phyloP scores from a whole-genome alignment of 1,140 invertebrate genomes.

The Nylanderia fulva region DNA sequence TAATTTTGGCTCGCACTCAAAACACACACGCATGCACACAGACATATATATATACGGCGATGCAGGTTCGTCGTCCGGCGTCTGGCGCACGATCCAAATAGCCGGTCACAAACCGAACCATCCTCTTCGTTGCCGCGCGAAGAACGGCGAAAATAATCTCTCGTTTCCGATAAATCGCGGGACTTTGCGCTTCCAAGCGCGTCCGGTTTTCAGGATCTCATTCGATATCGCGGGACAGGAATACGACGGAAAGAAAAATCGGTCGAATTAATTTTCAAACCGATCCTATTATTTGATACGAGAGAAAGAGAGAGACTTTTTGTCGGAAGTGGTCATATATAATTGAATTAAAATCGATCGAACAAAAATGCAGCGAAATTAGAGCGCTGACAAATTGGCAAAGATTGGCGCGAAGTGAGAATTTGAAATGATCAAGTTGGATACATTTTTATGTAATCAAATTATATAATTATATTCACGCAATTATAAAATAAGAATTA shows the following conservation, averaged over 20 bases:
- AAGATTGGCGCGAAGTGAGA: neutral
- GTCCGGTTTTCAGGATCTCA: neutral
- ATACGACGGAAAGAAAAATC: neutral
- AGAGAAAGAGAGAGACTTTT: too few species aligned
- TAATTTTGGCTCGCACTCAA: conserved; percentile 67
- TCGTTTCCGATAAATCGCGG: conserved; percentile 39
- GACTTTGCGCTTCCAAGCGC: neutral
- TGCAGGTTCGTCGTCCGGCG: conserved; percentile 59
- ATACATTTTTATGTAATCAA: neutral
- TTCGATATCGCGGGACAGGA: neutral
- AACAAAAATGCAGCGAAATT: neutral
- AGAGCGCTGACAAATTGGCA: neutral
- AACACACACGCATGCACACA: neutral
- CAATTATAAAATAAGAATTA: neutral
- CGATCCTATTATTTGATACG: neutral
- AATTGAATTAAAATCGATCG: neutral
- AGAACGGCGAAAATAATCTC: conserved; percentile 57
- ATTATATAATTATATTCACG: neutral
- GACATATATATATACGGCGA: neutral
- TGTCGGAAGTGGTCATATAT: neutral
- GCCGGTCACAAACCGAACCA: conserved; percentile 33
- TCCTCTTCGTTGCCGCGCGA: conserved; percentile 39
- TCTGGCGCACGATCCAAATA: conserved; percentile 60
- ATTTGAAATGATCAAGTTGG: neutral
- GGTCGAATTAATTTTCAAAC: neutral